Base-by-base conservation (phyloP, 37 sponge, comb jelly and placozoan genomes). In the Halisarca cf. caerulea region DNA sequence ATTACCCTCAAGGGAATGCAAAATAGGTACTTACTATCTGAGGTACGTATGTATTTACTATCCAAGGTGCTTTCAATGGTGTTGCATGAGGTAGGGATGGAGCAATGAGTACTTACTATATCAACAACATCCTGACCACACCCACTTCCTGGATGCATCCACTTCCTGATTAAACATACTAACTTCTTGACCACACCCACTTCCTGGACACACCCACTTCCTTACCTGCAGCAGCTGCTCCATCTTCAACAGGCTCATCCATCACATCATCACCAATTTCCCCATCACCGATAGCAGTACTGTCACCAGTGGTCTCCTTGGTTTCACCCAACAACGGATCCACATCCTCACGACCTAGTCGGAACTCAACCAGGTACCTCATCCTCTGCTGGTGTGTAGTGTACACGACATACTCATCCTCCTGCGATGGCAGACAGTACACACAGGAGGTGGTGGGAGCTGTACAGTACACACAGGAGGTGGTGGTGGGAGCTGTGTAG, bases 311-410 rank as follows among this genome's bases (percentile, higher is more conserved):
- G 28, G 69, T 34, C 15, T 27, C 33, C 17, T 68, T 4, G 1
- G 35, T 3, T 1, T 32, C 69, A 27, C 11, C 32, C 53, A 64
- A 57, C 38, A 17, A 41, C 47, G n/a, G 74, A 66, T 25, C 61
- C 33, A 30, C 42, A 21, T 78, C 58, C 42, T 91, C 92, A 6
- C 71, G 78, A 66, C 87, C 82, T 32, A 91, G 80, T 1, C 41
- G 66, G 84, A 96, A 96, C 82, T 96, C 96, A 58, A 96, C 93
- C 41, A 93, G 82, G 69, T 93, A 96, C 85, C 87, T 83, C 81
- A 94, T 91, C 54, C 83, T 36, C 84, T 96, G 97, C 66, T 96
- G 97, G 54, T 86, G 79, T 11, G 83, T 44, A 53, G 28, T 77
- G 80, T 91, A 96, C 72, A 96, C 90, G 18, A 87, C 95, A 86